Percentiles rank a stretch among this genome's conserved stretches.
phyloP scores from a whole-genome alignment of 2,888 invertebrate species.

The Ryuthela nishihirai region DNA sequence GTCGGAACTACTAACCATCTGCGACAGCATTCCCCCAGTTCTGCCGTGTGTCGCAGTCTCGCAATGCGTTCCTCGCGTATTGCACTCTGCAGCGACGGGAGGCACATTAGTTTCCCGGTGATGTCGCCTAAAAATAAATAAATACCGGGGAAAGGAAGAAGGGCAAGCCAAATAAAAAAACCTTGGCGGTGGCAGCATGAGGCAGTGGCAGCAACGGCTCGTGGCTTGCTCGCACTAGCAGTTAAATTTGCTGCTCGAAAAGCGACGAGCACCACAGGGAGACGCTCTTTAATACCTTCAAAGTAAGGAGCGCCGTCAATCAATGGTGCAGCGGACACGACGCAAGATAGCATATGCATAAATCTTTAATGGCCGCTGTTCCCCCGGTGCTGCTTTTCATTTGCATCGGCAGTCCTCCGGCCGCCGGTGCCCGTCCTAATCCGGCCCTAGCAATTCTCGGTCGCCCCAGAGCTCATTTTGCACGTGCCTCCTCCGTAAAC shows the following conservation, averaged over 20 bases:
- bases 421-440: constrained; percentile 1
- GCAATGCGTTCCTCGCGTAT: no score
- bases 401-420: constrained; percentile 18
- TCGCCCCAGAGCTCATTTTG: constrained; percentile 20
- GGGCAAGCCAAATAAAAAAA: no score
- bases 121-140: no score
- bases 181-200: no score
- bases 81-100: no score
- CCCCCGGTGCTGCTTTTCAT: constrained; percentile 36
- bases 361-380: constrained; percentile 34
- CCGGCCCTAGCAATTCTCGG: constrained; percentile 1
- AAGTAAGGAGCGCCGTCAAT: constrained; percentile 33
- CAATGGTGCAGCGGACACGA: constrained; percentile 8
- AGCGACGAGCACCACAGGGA: constrained; percentile 1
- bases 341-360: constrained; percentile 17
- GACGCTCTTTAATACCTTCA: constrained; percentile 33
- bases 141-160: no score
- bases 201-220: no score
- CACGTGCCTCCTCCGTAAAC: background rate
- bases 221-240: no score
- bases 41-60: no score
- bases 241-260: constrained; percentile 23
- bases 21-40: no score
- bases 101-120: no score
- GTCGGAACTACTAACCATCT: no score